These are phyloP conservation scores for Phaethornis superciliosus DNA, from an alignment of 2,113 vertebrate species.

Conservation along the genomic window DNA sequence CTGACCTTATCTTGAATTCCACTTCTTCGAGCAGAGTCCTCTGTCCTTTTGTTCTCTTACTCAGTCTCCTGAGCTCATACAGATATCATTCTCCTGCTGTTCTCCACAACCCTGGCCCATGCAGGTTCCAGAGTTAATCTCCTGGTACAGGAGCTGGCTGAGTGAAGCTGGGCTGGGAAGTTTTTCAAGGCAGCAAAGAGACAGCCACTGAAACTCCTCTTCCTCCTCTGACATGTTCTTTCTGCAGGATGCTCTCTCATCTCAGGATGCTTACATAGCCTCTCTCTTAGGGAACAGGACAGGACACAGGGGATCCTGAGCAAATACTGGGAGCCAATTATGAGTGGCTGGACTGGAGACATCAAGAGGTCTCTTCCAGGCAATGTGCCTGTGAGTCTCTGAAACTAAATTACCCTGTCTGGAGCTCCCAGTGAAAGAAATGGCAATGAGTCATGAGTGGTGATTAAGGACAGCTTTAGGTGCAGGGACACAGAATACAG, in stretches of 20 bases:
- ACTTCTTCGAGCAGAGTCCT: not conserved
- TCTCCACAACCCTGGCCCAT: not conserved
- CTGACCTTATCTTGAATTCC: constrained; percentile 14
- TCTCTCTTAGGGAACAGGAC: not conserved
- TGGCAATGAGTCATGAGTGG: constrained; percentile 37
- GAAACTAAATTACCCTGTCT: constrained; percentile 31
- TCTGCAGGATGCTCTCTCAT: not conserved
- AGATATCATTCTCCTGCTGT: not conserved
- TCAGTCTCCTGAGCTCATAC: not conserved
- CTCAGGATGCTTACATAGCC: not conserved
- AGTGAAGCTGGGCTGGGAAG: not conserved
- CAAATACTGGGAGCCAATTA: not conserved
- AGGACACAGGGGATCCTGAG: not conserved
- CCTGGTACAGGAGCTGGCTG: not conserved
- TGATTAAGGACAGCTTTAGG: constrained; percentile 49
- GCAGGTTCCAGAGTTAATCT: not conserved
- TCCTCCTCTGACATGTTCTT: not conserved
- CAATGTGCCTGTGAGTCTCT: not conserved
- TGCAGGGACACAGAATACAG: constrained; percentile 43
- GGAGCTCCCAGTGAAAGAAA: constrained; percentile 36
- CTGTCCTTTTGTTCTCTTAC: not conserved
- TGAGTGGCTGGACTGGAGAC: not conserved
- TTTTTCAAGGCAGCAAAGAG: not conserved
- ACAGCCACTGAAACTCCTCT: not conserved
- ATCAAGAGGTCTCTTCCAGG: constrained; percentile 7